These are phyloP conservation scores for Troides helena DNA, from an alignment of 2,888 invertebrate species.

Conservation along the genomic window DNA sequence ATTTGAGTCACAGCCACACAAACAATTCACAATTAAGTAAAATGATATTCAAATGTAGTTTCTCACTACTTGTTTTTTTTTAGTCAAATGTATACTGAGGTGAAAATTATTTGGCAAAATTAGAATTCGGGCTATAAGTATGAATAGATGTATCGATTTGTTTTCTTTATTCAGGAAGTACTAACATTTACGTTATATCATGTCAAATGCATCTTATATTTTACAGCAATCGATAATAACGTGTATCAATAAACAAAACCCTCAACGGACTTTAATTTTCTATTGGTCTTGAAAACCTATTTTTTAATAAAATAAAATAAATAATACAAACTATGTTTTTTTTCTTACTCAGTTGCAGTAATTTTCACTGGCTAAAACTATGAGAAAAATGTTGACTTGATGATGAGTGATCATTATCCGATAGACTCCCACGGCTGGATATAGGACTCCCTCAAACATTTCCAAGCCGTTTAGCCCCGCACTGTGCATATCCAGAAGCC, in stretches of 20 bases:
- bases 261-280: constrained; percentile 65
- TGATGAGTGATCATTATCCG: too few relatives aligned
- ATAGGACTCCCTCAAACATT: too few relatives aligned
- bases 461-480: too few relatives aligned
- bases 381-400: too few relatives aligned
- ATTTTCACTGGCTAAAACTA: too few relatives aligned
- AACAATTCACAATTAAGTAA: not conserved
- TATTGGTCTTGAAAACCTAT: constrained; percentile 74
- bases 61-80: not conserved
- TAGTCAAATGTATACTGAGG: not conserved
- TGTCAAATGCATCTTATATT: not conserved
- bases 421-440: too few relatives aligned
- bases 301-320: constrained; percentile 75
- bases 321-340: constrained; percentile 44
- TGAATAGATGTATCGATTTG: not conserved
- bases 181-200: not conserved
- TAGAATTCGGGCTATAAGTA: too few relatives aligned
- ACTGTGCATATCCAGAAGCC: too few relatives aligned
- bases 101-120: not conserved
- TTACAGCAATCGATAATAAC: constrained; percentile 1
- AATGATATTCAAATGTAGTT: not conserved
- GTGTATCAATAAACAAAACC: constrained; percentile 5
- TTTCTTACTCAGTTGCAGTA: constrained; percentile 27
- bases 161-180: not conserved
- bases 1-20: not conserved